Base-by-base conservation (phyloP, 2,113 vertebrate genomes). In the Struthidea cinerea region DNA sequence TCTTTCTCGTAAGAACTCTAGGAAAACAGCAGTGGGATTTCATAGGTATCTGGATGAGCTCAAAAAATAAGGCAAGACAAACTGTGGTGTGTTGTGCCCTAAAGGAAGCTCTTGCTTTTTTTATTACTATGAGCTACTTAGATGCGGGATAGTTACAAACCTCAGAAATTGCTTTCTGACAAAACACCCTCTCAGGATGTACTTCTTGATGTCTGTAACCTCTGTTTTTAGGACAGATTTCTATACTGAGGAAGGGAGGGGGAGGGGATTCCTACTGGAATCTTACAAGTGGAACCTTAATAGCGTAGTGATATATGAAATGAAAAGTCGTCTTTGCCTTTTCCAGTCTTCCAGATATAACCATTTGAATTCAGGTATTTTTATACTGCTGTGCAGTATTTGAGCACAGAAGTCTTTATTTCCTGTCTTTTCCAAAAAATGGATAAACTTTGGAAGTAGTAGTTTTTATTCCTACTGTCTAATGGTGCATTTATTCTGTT, bases 401-500 rank as follows among this genome's bases (percentile, higher is more conserved):
- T 49, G 52, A 93, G 41, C 53, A 55, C 21, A 27, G 18, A 61
- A 77, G 7, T 70, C 5, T 55, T 63, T 59, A 42, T 70, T 85
- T 90, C 33, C 6, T 84, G 33, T 60, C 67, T 75, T 84, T 80
- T 78, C 23, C 10, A 68, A 88, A 89, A 87, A 59, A 52, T 15
- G 8, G 39, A 28, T 89, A 35, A 93, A 69, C 33, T 69, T 53
- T 77, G 57, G 16, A 93, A 86, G 41, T 50, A 78, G 20, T 70
- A 44, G 15, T 60, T 86, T 76, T 93, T 81, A 71, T 86, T 87
- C 21, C 46, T 63, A 2, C n/a, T 91, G 55, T 91, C 89, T 97
- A 95, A 91, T 89, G n/a, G 39, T 82, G 39, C 30, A 33, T 89
- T 96, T 96, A 56, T 96, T 89, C 53, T 85, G 63, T 94, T 94